phyloP scores from a whole-genome alignment of 1,140 invertebrate species.

The Babylonia areolata region DNA sequence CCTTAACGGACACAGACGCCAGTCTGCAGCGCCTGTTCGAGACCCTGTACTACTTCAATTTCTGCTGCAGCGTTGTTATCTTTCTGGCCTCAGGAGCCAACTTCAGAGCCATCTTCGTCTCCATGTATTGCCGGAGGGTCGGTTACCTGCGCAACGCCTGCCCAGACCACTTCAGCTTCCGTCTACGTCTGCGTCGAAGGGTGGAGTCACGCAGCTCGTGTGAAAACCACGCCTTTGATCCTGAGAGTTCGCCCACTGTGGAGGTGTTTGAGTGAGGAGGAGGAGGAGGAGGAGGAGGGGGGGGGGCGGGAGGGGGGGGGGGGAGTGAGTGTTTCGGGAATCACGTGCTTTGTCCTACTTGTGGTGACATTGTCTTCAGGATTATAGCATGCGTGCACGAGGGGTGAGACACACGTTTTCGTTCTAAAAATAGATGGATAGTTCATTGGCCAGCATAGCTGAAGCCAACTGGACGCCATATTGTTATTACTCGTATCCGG shows the following conservation, averaged over 20 bases:
- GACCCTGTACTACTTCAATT: slow-evolving; percentile 86
- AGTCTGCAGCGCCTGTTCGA: slow-evolving; percentile 79
- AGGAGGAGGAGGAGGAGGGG: too few species aligned
- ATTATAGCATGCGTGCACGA: too few species aligned
- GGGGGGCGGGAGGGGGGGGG: too few species aligned
- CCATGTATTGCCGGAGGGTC: slow-evolving; percentile 30
- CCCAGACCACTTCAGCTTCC: background rate
- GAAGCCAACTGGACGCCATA: too few species aligned
- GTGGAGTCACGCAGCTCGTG: background rate
- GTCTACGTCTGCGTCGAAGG: background rate
- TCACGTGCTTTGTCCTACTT: too few species aligned
- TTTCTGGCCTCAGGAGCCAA: slow-evolving; percentile 78
- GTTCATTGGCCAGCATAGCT: too few species aligned
- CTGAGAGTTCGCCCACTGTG: background rate
- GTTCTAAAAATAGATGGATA: too few species aligned
- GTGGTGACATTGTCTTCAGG: too few species aligned
- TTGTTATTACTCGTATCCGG: too few species aligned
- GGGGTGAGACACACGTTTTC: too few species aligned
- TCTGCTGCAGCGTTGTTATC: slow-evolving; percentile 89
- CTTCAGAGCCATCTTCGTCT: slow-evolving; percentile 55
- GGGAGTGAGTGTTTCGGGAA: too few species aligned
- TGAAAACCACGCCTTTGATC: slow-evolving; percentile 19
- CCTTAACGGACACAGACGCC: slow-evolving; percentile 32
- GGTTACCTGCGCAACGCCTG: background rate
- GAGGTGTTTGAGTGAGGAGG: background rate